Evolutionary conservation across 2,113 vertebrate species (phyloP).

Genomic region (Scolopax mira): DNA sequence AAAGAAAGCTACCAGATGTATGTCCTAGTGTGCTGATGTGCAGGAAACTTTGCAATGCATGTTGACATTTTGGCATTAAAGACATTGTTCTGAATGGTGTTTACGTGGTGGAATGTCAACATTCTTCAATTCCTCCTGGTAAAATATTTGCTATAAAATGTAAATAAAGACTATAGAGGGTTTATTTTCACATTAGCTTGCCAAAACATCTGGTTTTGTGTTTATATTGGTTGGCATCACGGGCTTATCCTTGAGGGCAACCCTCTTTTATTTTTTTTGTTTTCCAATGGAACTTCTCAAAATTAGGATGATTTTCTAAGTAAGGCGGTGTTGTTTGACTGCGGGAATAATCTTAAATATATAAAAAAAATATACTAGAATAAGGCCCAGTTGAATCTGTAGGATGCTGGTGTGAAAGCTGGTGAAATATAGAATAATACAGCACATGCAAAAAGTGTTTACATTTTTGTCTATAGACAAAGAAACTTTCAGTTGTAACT

Average conservation of each 20-base stretch:
- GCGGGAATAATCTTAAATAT: constrained; percentile 22
- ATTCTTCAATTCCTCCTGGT: constrained; percentile 56
- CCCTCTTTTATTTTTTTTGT: constrained; percentile 34
- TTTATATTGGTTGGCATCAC: constrained; percentile 46
- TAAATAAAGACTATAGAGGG: constrained; percentile 66
- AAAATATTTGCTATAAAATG: constrained; percentile 72
- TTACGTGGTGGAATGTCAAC: constrained; percentile 60
- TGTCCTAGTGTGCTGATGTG: neutral
- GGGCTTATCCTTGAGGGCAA: constrained; percentile 49
- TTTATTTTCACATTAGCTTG: constrained; percentile 45
- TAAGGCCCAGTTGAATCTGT: neutral
- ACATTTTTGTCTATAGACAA: neutral
- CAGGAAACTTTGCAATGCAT: neutral
- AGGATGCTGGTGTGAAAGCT: neutral
- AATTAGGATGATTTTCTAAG: constrained; percentile 40
- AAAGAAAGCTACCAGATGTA: neutral
- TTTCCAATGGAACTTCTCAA: constrained; percentile 20
- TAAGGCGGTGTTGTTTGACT: constrained; percentile 17
- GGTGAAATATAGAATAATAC: neutral
- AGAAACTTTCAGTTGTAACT: neutral
- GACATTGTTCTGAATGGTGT: constrained; percentile 41
- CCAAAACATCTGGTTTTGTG: constrained; percentile 59
- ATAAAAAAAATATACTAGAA: neutral
- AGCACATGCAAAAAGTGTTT: neutral
- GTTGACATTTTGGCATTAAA: constrained; percentile 38